These are phyloP conservation scores for Rhinolophus sinicus DNA, from an alignment of 2,113 vertebrate species.

Conservation along the genomic window DNA sequence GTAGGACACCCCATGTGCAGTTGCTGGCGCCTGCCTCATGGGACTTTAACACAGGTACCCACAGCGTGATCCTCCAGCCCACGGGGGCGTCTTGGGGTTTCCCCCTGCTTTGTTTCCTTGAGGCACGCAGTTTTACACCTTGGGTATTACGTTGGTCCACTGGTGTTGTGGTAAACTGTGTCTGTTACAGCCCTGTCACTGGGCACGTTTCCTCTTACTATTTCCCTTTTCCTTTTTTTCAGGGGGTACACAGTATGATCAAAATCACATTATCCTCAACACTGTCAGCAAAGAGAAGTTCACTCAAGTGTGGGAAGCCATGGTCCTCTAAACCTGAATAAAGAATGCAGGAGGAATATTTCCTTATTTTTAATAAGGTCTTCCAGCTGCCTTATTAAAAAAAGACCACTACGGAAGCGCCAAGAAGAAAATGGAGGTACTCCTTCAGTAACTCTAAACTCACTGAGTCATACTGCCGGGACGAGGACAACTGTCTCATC, in stretches of 20 bases:
- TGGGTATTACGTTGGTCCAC: not conserved
- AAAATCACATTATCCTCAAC: slow-evolving; percentile 93
- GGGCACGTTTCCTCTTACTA: not conserved
- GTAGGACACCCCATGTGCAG: not conserved
- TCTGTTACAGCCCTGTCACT: not conserved
- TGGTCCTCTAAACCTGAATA: slow-evolving; percentile 86
- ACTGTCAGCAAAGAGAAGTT: slow-evolving; percentile 86
- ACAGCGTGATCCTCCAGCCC: accelerated
- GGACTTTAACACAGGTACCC: not conserved
- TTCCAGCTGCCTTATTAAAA: not conserved
- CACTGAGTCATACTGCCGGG: not conserved
- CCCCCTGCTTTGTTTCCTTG: not conserved
- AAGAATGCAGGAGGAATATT: not conserved
- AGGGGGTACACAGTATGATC: slow-evolving; percentile 95
- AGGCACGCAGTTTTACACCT: accelerated
- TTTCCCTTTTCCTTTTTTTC: slow-evolving; percentile 58
- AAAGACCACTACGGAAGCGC: not conserved
- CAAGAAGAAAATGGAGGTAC: not conserved
- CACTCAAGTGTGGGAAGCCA: slow-evolving; percentile 92
- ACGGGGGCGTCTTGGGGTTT: accelerated
- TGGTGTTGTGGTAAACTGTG: not conserved
- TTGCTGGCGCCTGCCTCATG: accelerated
- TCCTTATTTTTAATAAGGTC: not conserved
- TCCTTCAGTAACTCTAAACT: slow-evolving; percentile 9
- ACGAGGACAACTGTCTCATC: not conserved